A percentile compares a stretch with the other conserved stretches of the same genome.
Evolutionary conservation across 2,888 invertebrate genomes (phyloP).

Genomic region (Ectobius pallidus): DNA sequence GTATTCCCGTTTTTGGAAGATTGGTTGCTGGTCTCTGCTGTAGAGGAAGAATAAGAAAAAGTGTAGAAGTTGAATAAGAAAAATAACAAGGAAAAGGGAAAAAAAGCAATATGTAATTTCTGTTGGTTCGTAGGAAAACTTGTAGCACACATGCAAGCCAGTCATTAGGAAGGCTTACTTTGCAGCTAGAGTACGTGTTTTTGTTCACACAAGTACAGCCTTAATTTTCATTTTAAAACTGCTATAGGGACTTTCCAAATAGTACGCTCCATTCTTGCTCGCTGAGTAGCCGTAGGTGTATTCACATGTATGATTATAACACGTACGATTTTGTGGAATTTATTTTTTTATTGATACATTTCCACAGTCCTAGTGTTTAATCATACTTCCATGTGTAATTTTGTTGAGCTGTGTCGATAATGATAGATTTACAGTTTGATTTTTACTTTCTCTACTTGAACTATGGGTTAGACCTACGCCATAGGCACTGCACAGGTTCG

Average conservation of each 20-base stretch:
- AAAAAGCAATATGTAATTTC: slow-evolving; percentile 25
- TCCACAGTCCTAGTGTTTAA: no score
- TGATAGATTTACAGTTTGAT: no score
- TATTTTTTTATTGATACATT: no score
- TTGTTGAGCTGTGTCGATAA: no score
- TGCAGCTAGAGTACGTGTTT: slow-evolving; percentile 9
- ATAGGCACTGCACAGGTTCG: no score
- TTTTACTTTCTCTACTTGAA: no score
- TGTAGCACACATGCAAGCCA: slow-evolving; percentile 5
- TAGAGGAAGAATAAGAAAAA: neutral
- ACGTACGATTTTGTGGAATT: no score
- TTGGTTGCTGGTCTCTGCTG: neutral
- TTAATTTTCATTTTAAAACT: slow-evolving; percentile 23
- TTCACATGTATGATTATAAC: no score
- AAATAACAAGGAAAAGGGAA: slow-evolving; percentile 3
- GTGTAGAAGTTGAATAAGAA: neutral
- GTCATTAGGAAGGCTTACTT: slow-evolving; percentile 20
- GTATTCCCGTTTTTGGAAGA: slow-evolving; percentile 22
- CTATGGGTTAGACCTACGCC: no score
- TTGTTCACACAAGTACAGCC: slow-evolving; percentile 9
- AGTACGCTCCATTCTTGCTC: neutral
- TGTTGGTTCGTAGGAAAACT: slow-evolving; percentile 21
- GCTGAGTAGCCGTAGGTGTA: no score
- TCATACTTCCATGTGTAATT: no score
- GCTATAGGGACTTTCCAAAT: slow-evolving; percentile 12